Evolutionary conservation across 2,113 vertebrate genomes (phyloP).

Genomic region (Cottus gobio): DNA sequence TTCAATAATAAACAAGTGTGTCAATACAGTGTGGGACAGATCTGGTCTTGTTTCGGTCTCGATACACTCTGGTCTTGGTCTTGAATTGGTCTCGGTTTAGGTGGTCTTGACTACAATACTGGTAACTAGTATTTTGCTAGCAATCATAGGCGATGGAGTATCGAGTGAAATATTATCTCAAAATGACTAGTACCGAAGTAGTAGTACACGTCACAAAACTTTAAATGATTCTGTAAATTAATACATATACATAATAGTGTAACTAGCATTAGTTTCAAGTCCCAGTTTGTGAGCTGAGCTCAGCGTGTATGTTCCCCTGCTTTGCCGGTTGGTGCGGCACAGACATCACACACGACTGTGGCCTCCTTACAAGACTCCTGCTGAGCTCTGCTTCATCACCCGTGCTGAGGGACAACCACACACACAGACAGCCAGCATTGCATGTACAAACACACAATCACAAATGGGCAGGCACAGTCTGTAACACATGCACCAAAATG

Average conservation of each 20-base stretch:
- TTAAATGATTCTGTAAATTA: neutral
- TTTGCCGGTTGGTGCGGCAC: neutral
- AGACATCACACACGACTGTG: conserved; percentile 44
- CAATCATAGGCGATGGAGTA: neutral
- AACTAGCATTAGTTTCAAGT: neutral
- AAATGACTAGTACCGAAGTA: neutral
- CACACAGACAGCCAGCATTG: neutral
- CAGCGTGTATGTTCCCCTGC: conserved; percentile 5
- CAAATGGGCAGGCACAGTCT: conserved; percentile 7
- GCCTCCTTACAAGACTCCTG: conserved; percentile 27
- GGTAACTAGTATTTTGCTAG: no score
- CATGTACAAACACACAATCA: neutral
- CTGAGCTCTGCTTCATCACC: conserved; percentile 30
- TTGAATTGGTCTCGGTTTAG: no score
- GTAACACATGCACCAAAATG: neutral
- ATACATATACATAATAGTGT: neutral
- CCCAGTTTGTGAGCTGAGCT: conserved; percentile 3
- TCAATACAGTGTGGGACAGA: no score
- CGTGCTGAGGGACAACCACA: neutral
- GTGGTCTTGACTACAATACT: no score
- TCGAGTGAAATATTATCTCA: neutral
- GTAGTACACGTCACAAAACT: neutral
- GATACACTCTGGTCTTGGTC: no score
- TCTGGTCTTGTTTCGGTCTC: no score
- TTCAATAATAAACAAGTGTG: no score